Evolutionary conservation across 2,797 vertebrate genomes (phyloP).

Genomic region (Naso thynnoides): DNA sequence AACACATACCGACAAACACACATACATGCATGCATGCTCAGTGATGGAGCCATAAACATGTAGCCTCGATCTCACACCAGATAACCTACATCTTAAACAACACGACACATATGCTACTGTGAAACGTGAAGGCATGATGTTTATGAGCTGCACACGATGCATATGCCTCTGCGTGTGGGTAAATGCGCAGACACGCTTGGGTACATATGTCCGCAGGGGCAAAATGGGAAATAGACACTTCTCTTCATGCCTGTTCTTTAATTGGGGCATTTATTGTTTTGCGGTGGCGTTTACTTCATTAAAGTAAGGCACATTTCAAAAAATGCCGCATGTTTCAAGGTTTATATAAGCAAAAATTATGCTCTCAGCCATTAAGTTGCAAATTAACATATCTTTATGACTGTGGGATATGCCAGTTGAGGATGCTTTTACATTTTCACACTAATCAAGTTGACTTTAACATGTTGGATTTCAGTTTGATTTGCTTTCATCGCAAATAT

Average conservation of each 20-base stretch:
- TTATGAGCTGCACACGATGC: constrained; percentile 77
- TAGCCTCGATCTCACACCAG: constrained; percentile 78
- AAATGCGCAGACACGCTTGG: constrained; percentile 82
- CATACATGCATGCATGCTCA: constrained; percentile 15
- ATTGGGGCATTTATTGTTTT: constrained; percentile 88
- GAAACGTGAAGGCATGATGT: constrained; percentile 73
- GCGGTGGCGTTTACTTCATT: constrained; percentile 83
- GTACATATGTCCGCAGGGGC: constrained; percentile 81
- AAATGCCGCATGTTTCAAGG: constrained; percentile 82
- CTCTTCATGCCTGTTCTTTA: constrained; percentile 85
- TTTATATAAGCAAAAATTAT: constrained; percentile 83
- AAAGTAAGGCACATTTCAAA: constrained; percentile 82
- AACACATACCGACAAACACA: constrained; percentile 23
- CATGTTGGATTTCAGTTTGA: constrained; percentile 86
- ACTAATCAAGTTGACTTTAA: constrained; percentile 87
- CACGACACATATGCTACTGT: constrained; percentile 79
- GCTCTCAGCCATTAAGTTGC: constrained; percentile 83
- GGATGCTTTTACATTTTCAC: constrained; percentile 83
- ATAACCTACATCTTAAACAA: constrained; percentile 80
- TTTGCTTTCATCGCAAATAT: constrained; percentile 86
- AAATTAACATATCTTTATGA: constrained; percentile 85
- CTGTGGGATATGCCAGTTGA: constrained; percentile 83
- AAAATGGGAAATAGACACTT: constrained; percentile 83
- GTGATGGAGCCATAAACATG: constrained; percentile 57
- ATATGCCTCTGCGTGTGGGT: constrained; percentile 78